Percentiles rank a stretch among this genome's conserved stretches.
Evolutionary conservation across 2,888 invertebrate species (phyloP).

Genomic region (Chorisops tibialis): DNA sequence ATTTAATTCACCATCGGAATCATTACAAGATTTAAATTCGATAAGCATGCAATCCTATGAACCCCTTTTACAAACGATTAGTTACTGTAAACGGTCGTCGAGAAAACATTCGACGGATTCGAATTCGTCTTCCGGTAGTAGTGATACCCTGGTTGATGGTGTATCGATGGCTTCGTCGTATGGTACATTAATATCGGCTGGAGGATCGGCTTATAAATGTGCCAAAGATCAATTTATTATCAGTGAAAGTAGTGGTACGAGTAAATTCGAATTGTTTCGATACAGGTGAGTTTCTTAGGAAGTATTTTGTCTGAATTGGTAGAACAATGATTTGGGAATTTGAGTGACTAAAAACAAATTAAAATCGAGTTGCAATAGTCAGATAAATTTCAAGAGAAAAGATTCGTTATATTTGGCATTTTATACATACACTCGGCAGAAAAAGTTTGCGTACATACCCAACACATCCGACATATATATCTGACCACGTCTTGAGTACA

Average conservation of each 20-base stretch:
- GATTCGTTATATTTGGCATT: too few relatives aligned
- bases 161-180: constrained; percentile 52
- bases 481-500: too few relatives aligned
- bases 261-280: constrained; percentile 10
- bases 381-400: too few relatives aligned
- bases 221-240: constrained; percentile 40
- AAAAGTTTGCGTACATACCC: too few relatives aligned
- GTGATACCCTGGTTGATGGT: constrained; percentile 37
- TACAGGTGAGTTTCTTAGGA: constrained; percentile 17
- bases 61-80: constrained; percentile 25
- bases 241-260: not conserved
- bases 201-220: constrained; percentile 56
- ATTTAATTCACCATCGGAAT: constrained; percentile 36
- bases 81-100: constrained; percentile 22
- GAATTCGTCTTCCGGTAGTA: constrained; percentile 33
- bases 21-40: constrained; percentile 34
- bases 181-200: constrained; percentile 57
- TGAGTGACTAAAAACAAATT: too few relatives aligned
- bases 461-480: too few relatives aligned
- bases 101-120: constrained; percentile 33
- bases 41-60: constrained; percentile 27
- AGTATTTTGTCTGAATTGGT: too few relatives aligned
- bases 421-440: too few relatives aligned
- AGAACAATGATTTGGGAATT: too few relatives aligned
- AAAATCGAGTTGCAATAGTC: too few relatives aligned